Evolutionary conservation across 2,888 invertebrate species (phyloP), one percentile per base, ranked within the genome.

Genomic region (Steromphala cineraria): DNA sequence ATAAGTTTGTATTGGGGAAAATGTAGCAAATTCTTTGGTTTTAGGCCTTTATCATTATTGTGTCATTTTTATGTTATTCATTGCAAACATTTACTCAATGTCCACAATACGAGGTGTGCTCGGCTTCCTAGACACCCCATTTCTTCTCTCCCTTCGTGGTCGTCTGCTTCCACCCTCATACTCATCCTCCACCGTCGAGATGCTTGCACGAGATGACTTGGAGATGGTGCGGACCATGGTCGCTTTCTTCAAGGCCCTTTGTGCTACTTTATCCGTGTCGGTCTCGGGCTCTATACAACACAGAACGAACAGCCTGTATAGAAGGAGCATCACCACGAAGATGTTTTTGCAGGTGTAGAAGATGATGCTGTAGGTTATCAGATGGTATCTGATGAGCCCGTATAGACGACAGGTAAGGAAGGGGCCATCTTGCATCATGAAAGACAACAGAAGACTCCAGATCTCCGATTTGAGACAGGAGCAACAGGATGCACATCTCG

Each of bases 361-460:
- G 28, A 93, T 84, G 80, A 92, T 91, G 62, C 90, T 89, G 84
- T 93, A 92, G 40, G 88, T 90, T 81, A 91, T 80, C 8, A 92
- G 87, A 67, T 87, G 84, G 82, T 89, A 89, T 8, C 82, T 82
- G 75, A 90, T 80, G 56, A 93, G 84, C 17, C 91, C 86, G 83
- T 89, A 89, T 17, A 92, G 82, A 5, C 93, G 86, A 7, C 93
- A 80, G 4, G 83, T 81, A 7, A 94, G 87, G 87, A 94, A 94
- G 0, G 94, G 94, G 13, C 94, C 92, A 83, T 94, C 94, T 85
- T 94, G 94, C 53, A 94, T 88, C 28, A 91, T 78, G 71, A 94
- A 91, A 2, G 94, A 93, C 53, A 94, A 89, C 7, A 94, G 55
- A 24, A 94, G 93, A 28, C 94, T 94, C 93, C 94, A 94, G 31